phyloP scores from a whole-genome alignment of 2,113 vertebrate genomes.

The Rafetus swinhoei region DNA sequence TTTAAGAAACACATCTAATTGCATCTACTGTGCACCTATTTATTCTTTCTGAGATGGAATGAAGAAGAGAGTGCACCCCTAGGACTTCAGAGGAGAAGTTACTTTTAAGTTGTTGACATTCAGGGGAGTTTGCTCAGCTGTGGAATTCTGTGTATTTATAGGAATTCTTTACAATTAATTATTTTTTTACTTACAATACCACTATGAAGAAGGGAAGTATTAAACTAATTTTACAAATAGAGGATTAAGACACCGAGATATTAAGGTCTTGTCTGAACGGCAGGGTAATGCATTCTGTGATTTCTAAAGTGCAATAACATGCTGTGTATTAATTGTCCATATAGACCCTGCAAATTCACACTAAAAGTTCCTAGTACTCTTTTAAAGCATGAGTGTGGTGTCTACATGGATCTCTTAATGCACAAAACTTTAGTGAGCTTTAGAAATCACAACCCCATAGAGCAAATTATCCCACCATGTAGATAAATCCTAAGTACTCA shows the following conservation, averaged over 20 bases:
- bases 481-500: background rate
- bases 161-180: background rate
- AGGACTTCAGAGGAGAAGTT: background rate
- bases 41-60: background rate
- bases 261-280: background rate
- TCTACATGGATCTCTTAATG: background rate
- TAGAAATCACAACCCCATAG: background rate
- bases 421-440: background rate
- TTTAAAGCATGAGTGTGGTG: background rate
- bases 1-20: background rate
- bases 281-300: background rate
- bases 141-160: background rate
- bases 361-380: background rate
- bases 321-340: background rate
- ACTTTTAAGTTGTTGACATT: background rate
- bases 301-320: background rate
- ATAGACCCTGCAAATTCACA: background rate
- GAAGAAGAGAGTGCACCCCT: too few relatives aligned
- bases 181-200: background rate
- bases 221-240: background rate
- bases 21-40: background rate
- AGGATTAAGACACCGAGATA: background rate
- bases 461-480: too few relatives aligned
- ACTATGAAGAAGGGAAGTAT: background rate
- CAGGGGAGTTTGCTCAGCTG: background rate